A percentile compares a stretch with the other conserved stretches of the same genome.
These are phyloP conservation scores for Parazoanthus atlanticus DNA, from an alignment of 92 coral and sea anemone species.

Conservation along the genomic window DNA sequence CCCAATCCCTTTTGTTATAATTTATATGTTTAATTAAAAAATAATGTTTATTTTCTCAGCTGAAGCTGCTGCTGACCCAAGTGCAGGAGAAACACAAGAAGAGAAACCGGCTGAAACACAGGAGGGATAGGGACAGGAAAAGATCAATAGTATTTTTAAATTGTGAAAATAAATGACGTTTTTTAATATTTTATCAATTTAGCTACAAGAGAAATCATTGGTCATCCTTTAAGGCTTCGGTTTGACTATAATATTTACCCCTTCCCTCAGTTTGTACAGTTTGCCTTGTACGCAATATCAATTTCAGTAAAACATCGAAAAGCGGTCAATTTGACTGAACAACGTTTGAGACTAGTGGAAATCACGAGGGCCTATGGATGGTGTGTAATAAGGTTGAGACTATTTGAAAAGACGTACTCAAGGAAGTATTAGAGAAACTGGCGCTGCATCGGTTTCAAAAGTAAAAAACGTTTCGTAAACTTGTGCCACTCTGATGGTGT, in stretches of 20 bases:
- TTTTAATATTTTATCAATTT: too few relatives aligned
- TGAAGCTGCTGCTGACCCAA: neutral
- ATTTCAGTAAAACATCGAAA: neutral
- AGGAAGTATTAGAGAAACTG: too few relatives aligned
- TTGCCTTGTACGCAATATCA: neutral
- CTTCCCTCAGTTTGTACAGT: neutral
- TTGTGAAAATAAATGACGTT: too few relatives aligned
- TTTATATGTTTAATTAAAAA: neutral
- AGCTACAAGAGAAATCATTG: neutral
- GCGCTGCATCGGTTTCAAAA: too few relatives aligned
- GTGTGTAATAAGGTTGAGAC: too few relatives aligned
- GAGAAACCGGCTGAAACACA: constrained; percentile 44
- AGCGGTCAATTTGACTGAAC: neutral
- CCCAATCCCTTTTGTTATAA: neutral
- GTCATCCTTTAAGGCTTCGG: neutral
- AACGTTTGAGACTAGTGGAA: neutral
- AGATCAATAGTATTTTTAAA: neutral
- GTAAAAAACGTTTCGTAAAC: too few relatives aligned
- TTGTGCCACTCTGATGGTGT: too few relatives aligned
- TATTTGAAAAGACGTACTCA: too few relatives aligned
- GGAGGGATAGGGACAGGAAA: constrained; percentile 3
- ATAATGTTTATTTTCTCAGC: neutral
- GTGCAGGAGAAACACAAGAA: constrained; percentile 23
- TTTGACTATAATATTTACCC: neutral
- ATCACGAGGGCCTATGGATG: too few relatives aligned